Conservation (phyloP, 2,888 invertebrate genomes). For the Drosophila cognata region DNA sequence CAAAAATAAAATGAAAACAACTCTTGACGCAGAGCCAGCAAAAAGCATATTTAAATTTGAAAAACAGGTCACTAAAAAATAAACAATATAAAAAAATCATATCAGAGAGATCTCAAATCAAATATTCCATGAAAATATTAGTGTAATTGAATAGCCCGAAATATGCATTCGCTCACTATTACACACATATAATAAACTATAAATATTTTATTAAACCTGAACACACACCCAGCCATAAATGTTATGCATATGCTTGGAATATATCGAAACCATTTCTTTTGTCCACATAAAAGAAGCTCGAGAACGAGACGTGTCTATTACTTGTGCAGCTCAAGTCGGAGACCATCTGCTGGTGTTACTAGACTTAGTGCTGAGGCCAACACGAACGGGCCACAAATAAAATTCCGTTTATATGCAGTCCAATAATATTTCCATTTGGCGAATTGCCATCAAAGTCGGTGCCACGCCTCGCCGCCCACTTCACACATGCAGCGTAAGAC, state of each 20-base stretch:
- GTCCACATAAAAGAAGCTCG: slow-evolving; percentile 22
- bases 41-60: background rate
- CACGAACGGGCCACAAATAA: slow-evolving; percentile 63
- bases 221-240: background rate
- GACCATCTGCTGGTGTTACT: background rate
- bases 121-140: background rate
- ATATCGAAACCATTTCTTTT: slow-evolving; percentile 4
- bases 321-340: slow-evolving; percentile 26
- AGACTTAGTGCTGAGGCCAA: background rate
- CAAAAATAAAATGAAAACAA: background rate
- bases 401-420: slow-evolving; percentile 75
- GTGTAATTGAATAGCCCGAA: background rate
- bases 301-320: slow-evolving; percentile 47
- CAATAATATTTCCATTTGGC: slow-evolving; percentile 82
- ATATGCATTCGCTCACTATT: background rate
- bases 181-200: background rate
- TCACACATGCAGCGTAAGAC: slow-evolving; percentile 42
- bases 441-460: slow-evolving; percentile 53
- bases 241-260: slow-evolving; percentile 2
- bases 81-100: background rate
- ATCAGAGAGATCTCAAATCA: background rate
- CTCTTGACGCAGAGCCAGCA: background rate
- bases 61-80: background rate
- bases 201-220: background rate
- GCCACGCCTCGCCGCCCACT: slow-evolving; percentile 33